These are phyloP conservation scores for Leistus spinibarbis DNA, from an alignment of 2,888 invertebrate species.

Conservation along the genomic window DNA sequence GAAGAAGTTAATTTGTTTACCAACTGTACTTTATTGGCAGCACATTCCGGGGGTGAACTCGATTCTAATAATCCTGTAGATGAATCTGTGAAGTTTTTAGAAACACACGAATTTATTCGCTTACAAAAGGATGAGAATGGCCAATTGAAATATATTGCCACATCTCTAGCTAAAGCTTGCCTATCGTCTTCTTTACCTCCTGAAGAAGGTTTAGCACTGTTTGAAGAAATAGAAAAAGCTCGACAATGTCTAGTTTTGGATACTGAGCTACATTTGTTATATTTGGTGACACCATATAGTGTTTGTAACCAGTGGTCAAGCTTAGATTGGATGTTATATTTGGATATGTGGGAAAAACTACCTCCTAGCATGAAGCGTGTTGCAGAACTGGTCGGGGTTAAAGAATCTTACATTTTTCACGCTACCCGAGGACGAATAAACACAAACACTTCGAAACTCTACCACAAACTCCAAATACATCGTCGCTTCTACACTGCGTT, in stretches of 20 bases:
- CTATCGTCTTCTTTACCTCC: constrained; percentile 93
- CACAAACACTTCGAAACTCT: constrained; percentile 59
- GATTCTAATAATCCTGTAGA: constrained; percentile 57
- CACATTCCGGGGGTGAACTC: constrained; percentile 44
- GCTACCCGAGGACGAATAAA: constrained; percentile 73
- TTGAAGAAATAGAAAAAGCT: constrained; percentile 88
- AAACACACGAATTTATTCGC: constrained; percentile 82
- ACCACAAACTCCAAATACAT: constrained; percentile 65
- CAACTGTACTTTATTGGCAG: constrained; percentile 75
- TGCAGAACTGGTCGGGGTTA: constrained; percentile 86
- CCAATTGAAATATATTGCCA: constrained; percentile 69
- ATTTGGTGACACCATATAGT: constrained; percentile 93
- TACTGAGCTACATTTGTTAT: constrained; percentile 93
- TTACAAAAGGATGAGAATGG: constrained; percentile 61
- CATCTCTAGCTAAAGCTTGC: constrained; percentile 90
- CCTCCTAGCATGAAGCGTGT: constrained; percentile 82
- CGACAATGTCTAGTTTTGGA: constrained; percentile 89
- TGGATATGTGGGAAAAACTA: constrained; percentile 83
- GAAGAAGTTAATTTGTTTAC: constrained; percentile 77
- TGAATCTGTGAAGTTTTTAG: constrained; percentile 72
- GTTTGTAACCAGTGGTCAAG: constrained; percentile 79
- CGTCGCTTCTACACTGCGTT: constrained; percentile 88
- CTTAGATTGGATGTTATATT: constrained; percentile 80
- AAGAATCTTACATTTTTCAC: constrained; percentile 82
- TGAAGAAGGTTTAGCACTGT: constrained; percentile 86